Conservation (phyloP, 2,113 vertebrate genomes). For the Percina caprodes region DNA sequence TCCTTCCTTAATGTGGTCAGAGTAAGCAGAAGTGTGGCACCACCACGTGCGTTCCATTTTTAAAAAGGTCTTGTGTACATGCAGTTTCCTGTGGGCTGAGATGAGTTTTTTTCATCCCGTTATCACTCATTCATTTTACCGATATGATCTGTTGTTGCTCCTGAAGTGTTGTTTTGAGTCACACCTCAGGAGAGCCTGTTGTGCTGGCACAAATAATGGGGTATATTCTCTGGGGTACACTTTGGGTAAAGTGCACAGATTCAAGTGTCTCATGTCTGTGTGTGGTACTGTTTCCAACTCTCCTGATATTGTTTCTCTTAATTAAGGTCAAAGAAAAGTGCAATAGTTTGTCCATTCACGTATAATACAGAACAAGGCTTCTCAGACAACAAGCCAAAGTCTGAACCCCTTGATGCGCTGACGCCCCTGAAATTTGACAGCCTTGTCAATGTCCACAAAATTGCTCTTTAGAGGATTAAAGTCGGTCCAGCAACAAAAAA, state of each 20-base stretch:
- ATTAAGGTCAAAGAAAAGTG: not conserved
- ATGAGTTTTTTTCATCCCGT: constrained; percentile 53
- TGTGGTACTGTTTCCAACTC: not conserved
- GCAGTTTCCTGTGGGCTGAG: constrained; percentile 38
- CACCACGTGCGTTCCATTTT: no score
- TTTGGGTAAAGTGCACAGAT: not conserved
- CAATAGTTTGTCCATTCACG: not conserved
- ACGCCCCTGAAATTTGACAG: constrained; percentile 16
- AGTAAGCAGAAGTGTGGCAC: constrained; percentile 2
- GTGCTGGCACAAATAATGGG: not conserved
- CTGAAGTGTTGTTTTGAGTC: constrained; percentile 16
- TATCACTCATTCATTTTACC: constrained; percentile 22
- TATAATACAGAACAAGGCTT: not conserved
- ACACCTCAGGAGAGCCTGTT: not conserved
- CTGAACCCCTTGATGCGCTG: constrained; percentile 7
- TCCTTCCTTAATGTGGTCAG: not conserved
- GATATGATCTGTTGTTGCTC: constrained; percentile 3
- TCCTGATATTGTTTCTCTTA: not conserved
- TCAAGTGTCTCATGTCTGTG: not conserved
- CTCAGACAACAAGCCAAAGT: constrained; percentile 4
- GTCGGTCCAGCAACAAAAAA: not conserved
- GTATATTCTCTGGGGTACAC: not conserved
- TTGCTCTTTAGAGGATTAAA: constrained; percentile 40
- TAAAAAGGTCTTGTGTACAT: not conserved
- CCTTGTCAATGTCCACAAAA: constrained; percentile 8